These are phyloP conservation scores for Invenusta paracnida DNA, from an alignment of 2,888 invertebrate species.

Conservation along the genomic window DNA sequence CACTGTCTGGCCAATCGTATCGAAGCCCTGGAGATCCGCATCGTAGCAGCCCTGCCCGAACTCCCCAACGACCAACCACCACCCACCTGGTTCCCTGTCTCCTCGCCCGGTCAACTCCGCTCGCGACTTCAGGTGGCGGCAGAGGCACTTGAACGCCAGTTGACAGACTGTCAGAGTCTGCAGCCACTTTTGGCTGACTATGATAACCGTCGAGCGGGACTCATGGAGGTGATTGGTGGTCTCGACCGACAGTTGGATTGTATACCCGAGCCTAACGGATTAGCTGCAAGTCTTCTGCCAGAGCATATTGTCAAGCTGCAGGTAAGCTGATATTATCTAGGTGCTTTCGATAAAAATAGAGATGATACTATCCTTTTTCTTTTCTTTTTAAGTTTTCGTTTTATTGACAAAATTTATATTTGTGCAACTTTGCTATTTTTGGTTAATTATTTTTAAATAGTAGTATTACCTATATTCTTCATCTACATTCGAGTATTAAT, in stretches of 20 bases:
- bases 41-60: background rate
- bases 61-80: background rate
- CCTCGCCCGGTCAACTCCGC: background rate
- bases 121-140: background rate
- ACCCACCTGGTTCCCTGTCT: background rate
- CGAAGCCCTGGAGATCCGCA: background rate
- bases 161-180: background rate
- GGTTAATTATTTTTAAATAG: no score
- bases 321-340: no score
- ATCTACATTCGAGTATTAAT: no score
- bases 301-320: background rate
- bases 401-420: no score
- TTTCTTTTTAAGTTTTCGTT: no score
- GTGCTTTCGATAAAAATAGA: no score
- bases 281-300: background rate
- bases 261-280: background rate
- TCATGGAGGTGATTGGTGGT: background rate
- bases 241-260: background rate
- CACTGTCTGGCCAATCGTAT: background rate
- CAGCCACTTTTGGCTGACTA: background rate
- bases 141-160: background rate
- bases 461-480: no score
- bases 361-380: no score
- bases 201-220: background rate
- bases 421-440: no score